phyloP scores from a whole-genome alignment of 2,797 vertebrate genomes.

The Notolepis coatsorum region DNA sequence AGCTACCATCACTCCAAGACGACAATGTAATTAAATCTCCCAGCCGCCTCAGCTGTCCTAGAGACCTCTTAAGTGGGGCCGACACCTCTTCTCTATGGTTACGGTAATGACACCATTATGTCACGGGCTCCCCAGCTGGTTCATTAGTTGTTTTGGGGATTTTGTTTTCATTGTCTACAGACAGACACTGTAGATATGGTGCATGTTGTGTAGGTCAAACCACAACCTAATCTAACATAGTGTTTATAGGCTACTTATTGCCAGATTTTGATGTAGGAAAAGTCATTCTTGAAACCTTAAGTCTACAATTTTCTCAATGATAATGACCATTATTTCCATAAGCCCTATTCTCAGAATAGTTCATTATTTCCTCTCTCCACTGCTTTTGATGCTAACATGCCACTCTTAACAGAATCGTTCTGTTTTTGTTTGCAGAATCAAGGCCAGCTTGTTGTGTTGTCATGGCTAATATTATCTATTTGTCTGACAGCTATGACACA shows the following conservation, averaged over 20 bases:
- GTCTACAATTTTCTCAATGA: no score
- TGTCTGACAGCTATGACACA: no score
- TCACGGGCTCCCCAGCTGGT: neutral
- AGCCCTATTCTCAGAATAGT: conserved; percentile 45
- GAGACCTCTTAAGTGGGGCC: neutral
- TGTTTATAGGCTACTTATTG: no score
- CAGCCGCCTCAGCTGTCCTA: neutral
- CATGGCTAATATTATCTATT: no score
- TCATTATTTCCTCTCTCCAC: conserved; percentile 61
- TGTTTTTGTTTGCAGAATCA: no score
- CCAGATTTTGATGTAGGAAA: no score
- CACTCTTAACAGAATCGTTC: no score
- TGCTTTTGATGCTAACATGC: conserved; percentile 45
- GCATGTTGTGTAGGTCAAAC: no score
- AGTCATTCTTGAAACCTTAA: no score
- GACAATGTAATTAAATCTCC: conserved; percentile 29
- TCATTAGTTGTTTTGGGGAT: conserved; percentile 5
- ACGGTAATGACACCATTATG: conserved; percentile 9
- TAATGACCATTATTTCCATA: no score
- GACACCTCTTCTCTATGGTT: conserved; percentile 11
- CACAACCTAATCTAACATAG: no score
- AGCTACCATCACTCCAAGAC: neutral
- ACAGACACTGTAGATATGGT: neutral
- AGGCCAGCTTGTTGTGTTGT: no score
- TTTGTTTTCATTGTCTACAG: neutral